Conservation (phyloP, 2,797 vertebrate genomes). For the Amblyraja radiata region DNA sequence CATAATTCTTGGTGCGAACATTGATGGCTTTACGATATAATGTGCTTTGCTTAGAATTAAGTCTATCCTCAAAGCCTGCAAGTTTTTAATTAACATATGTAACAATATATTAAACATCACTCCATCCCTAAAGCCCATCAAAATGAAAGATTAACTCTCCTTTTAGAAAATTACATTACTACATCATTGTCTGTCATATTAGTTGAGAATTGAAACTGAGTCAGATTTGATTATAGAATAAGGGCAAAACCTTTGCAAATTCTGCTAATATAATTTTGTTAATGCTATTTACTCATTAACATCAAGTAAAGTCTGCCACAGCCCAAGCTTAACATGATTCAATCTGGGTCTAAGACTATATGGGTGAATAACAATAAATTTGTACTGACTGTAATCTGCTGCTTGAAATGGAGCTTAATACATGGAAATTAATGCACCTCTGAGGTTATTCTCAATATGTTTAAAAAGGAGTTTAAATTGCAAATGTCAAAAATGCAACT, state of each 20-base stretch:
- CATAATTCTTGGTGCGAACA: not conserved
- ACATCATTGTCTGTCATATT: slow-evolving; percentile 27
- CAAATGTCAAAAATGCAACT: not conserved
- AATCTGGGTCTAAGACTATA: not conserved
- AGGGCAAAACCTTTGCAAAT: slow-evolving; percentile 21
- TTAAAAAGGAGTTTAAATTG: not conserved
- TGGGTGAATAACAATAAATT: slow-evolving; percentile 24
- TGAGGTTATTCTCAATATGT: slow-evolving; percentile 8
- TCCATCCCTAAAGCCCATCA: not conserved
- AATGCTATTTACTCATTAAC: slow-evolving; percentile 10
- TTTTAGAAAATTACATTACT: slow-evolving; percentile 23
- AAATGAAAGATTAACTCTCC: slow-evolving; percentile 4
- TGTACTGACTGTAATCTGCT: not conserved
- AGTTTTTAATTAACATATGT: slow-evolving; percentile 24
- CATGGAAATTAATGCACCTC: slow-evolving; percentile 10
- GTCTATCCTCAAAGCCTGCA: too few relatives aligned
- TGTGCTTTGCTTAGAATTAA: not conserved
- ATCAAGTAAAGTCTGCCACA: not conserved
- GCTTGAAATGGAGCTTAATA: not conserved
- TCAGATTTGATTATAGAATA: slow-evolving; percentile 22
- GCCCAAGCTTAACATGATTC: not conserved
- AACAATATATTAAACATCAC: slow-evolving; percentile 13
- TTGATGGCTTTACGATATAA: slow-evolving; percentile 1
- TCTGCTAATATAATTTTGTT: slow-evolving; percentile 8
- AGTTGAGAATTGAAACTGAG: slow-evolving; percentile 25